Percentiles rank a stretch among this genome's conserved stretches.
phyloP scores from a whole-genome alignment of 64 coral and sea anemone species.

The Hydrozoanthus tunicans region DNA sequence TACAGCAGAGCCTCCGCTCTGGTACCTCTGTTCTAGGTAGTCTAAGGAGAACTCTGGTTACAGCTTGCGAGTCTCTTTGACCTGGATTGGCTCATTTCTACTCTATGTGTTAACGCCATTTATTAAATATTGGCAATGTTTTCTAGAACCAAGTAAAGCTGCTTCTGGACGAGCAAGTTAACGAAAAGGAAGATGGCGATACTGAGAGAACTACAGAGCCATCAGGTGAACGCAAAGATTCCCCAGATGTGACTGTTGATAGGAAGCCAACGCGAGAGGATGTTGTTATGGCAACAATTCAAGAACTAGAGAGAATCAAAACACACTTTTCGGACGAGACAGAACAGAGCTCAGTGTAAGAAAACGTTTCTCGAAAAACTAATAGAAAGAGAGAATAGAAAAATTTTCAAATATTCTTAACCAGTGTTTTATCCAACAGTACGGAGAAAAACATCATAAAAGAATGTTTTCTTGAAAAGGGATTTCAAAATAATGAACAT shows the following conservation, averaged over 20 bases:
- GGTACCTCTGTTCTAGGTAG: no score
- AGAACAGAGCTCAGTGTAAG: constrained; percentile 13
- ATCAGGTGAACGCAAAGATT: neutral
- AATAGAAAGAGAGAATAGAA: neutral
- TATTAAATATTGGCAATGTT: no score
- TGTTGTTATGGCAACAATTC: constrained; percentile 82
- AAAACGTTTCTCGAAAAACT: neutral
- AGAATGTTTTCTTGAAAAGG: no score
- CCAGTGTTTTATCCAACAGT: neutral
- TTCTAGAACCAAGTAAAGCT: constrained; percentile 32
- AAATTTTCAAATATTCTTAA: neutral
- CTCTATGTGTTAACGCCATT: no score
- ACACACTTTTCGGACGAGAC: constrained; percentile 3
- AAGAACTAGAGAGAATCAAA: constrained; percentile 88
- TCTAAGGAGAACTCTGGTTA: no score
- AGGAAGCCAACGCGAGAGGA: constrained; percentile 75
- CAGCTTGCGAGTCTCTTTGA: no score
- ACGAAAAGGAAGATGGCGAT: neutral
- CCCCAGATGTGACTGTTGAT: neutral
- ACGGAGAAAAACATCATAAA: no score
- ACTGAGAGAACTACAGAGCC: neutral
- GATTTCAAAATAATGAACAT: no score
- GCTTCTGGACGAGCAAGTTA: constrained; percentile 46
- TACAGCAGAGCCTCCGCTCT: no score
- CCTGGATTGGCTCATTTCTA: no score